Conservation (phyloP, 2,797 vertebrate genomes). For the Lacerta viridis region DNA sequence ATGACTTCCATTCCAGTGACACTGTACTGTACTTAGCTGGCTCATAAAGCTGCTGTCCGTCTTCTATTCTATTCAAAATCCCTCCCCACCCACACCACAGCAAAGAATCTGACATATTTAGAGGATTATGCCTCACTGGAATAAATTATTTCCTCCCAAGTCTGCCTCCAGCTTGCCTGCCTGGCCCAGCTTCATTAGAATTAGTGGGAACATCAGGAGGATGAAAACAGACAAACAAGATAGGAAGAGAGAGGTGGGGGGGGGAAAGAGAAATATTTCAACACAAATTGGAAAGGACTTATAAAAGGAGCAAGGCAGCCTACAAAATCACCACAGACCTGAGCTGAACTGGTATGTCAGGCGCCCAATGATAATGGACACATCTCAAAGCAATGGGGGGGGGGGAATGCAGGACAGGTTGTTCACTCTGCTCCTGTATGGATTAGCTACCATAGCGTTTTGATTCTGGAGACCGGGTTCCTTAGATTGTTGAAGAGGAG, state of each 20-base stretch:
- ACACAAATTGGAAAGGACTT: slow-evolving; percentile 30
- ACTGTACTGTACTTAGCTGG: slow-evolving; percentile 41
- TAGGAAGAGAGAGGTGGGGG: background rate
- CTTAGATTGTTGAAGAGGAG: background rate
- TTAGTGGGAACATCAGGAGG: slow-evolving; percentile 44
- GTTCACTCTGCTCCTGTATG: slow-evolving; percentile 14
- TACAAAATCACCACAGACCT: background rate
- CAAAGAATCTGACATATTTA: slow-evolving; percentile 54
- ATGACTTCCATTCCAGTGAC: slow-evolving; percentile 45
- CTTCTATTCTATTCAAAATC: slow-evolving; percentile 61
- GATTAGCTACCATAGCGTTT: background rate
- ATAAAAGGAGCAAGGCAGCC: background rate
- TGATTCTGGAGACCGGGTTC: slow-evolving; percentile 7
- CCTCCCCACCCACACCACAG: background rate
- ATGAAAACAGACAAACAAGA: slow-evolving; percentile 45
- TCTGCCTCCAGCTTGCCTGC: slow-evolving; percentile 63
- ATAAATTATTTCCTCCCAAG: slow-evolving; percentile 62
- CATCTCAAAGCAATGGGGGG: background rate
- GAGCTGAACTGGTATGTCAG: slow-evolving; percentile 9
- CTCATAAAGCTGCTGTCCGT: slow-evolving; percentile 60
- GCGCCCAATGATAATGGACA: background rate
- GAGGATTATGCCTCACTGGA: slow-evolving; percentile 62
- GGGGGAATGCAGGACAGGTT: slow-evolving; percentile 14
- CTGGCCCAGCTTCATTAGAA: slow-evolving; percentile 57
- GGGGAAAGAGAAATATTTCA: slow-evolving; percentile 18